Base-by-base conservation (phyloP, 2,888 invertebrate genomes). In the Gryllus longicercus region DNA sequence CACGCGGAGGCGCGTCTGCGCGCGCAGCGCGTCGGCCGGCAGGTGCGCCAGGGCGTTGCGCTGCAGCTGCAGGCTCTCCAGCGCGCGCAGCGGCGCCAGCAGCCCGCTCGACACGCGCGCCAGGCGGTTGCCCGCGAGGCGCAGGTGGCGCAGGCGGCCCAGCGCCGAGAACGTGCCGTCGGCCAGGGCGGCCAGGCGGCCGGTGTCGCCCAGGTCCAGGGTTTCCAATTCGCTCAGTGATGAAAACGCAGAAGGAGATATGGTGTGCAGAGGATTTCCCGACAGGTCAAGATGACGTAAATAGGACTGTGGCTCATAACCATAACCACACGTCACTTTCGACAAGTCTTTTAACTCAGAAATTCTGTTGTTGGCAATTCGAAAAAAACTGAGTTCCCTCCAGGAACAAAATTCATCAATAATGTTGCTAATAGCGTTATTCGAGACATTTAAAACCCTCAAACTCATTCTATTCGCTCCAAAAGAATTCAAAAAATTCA, bases 221-320 rank as follows among this genome's bases (percentile, higher is more conserved):
- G 3, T 14, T n/a, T 63, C n/a, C n/a, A 63, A 1, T 18, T 14
- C 3, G 14, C 1, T 0, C n/a, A 63, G 2, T 10, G 3, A 18
- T 3, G 16, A 14, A 63, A 63, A 63, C 5, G 63, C 63, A 63
- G 63, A 63, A 16, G 63, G 63, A 18, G 63, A 63, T 5, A 63
- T 63, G 63, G 63, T 18, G n/a, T 14, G 14, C 14, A 63, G 14
- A n/a, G 63, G 63, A 63, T 63, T 63, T 11, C 63, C 63, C 14
- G 63, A 14, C 16, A 63, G 63, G 8, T n/a, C n/a, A 18, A 63
- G 16, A n/a, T 5, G 12, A 14, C 4, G 14, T n/a, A 63, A 38
- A 38, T 5, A 5, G 1, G 38, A 63, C 1, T 0, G 11, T 3
- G 2, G 4, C n/a, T 1, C 1, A 14, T 3, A n/a, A n/a, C n/a